Base-by-base conservation (phyloP, 2,888 invertebrate species). In the Lacanobia oleracea region DNA sequence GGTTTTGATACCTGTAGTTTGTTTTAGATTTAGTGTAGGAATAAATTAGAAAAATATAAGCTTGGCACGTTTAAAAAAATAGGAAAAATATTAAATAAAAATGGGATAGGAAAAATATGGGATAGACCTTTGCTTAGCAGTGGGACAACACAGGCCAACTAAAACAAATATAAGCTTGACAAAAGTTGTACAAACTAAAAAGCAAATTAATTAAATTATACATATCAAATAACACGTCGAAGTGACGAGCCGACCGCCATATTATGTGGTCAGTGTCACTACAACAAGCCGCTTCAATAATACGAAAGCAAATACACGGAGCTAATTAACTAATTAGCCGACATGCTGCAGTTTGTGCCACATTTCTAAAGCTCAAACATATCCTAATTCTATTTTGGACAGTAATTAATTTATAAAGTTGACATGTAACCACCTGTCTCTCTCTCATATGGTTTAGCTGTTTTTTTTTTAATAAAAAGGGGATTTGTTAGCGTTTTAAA, bases 361-460 rank as follows among this genome's bases (percentile, higher is more conserved):
- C 53, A 68, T 78, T 62, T 62, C 51, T 66, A 65, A 62, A 78
- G 64, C 79, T 70, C 50, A 53, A 67, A 61, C 60, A 68, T 51
- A 61, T 57, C 23, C 57, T 62, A 70, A 75, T 71, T 67, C 63
- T 57, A 63, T 68, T 72, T 64, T 40, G 40, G 33, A 10, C 37
- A n/a, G 43, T 83, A 65, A 79, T 79, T 79, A 53, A 73, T 57
- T 83, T 64, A n/a, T n/a, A n/a, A n/a, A n/a, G n/a, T n/a, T n/a
- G n/a, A n/a, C n/a, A n/a, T n/a, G n/a, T n/a, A n/a, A n/a, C n/a
- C n/a, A n/a, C n/a, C n/a, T n/a, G n/a, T n/a, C n/a, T n/a, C n/a
- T n/a, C n/a, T n/a, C n/a, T n/a, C n/a, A n/a, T n/a, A n/a, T n/a
- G n/a, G n/a, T n/a, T n/a, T n/a, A 33, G 40, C 40, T 40, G 10